phyloP scores from a whole-genome alignment of 2,113 vertebrate genomes.

The Nerophis ophidion region DNA sequence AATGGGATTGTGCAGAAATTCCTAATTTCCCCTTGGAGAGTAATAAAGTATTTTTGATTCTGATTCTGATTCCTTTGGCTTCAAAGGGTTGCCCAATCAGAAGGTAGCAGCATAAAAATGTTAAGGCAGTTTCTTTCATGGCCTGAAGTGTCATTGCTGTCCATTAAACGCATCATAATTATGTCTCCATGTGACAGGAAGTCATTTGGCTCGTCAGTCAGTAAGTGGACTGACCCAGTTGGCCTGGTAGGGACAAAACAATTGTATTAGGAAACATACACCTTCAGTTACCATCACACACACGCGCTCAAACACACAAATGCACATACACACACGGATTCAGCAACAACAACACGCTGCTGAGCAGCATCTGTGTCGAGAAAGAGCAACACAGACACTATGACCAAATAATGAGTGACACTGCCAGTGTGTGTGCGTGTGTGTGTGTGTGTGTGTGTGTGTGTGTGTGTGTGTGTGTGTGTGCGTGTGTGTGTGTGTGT shows the following conservation, averaged over 20 bases:
- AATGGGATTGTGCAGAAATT: no score
- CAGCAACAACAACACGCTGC: background rate
- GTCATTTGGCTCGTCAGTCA: slow-evolving; percentile 23
- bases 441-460: no score
- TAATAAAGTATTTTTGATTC: no score
- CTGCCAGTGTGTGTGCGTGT: slow-evolving; percentile 7
- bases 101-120: no score
- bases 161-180: no score
- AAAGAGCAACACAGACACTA: background rate
- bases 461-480: background rate
- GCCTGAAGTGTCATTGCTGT: no score
- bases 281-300: slow-evolving; percentile 20
- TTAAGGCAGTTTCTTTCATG: no score
- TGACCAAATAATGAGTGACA: slow-evolving; percentile 1
- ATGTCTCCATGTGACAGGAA: background rate
- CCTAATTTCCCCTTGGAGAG: no score
- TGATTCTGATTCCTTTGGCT: no score
- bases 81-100: no score
- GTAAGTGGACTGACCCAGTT: slow-evolving; percentile 9
- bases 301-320: slow-evolving; percentile 2
- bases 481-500: background rate
- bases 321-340: slow-evolving; percentile 14
- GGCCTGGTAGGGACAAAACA: slow-evolving; percentile 1
- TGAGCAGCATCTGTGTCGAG: background rate
- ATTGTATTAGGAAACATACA: slow-evolving; percentile 20